Base-by-base conservation (phyloP, 1,140 invertebrate genomes). In the Halictus rubicundus region DNA sequence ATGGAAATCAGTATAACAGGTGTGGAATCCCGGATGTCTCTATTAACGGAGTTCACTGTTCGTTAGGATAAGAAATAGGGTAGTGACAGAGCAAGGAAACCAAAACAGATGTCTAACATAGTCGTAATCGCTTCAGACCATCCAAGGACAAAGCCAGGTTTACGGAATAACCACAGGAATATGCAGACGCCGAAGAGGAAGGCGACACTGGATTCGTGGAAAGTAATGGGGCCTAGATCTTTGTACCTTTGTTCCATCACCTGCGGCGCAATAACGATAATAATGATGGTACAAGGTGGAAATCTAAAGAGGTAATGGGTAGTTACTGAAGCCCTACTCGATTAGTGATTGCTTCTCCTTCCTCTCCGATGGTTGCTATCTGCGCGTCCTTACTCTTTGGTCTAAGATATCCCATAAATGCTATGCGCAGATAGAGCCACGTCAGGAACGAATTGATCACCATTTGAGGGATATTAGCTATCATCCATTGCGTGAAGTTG, bases 131-230 rank as follows among this genome's bases (percentile, higher is more conserved):
- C 81, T 81, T 95, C 93, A 9, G 95, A 94, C 96, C 97, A 98
- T 54, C 97, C 97, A 1, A 92, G 88, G 69, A 97, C 94, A 87
- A 97, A 97, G 46, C 96, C 95, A 0, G 97, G 97, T 68, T 96
- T 95, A 63, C 97, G 94, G 90, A 97, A 97, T 88, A 98, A 95
- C 96, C 97, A 98, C 84, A 98, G 93, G 68, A 96, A 82, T 8
- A 98, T 95, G n/a, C 97, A 95, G 3, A 96, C 78, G 3, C 96
- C 89, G 89, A 98, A 98, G n/a, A 97, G 92, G 2, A 94, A 79
- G 19, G 96, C 94, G 0, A 98, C 96, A 21, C 94, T 94, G 66
- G 89, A 93, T 92, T 99, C 97, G 78, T 98, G 97, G 91, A 96
- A 97, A 61, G 93, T 95, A 90, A 97, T 95, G 0, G 94, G 94